phyloP scores from a whole-genome alignment of 2,113 vertebrate genomes.

The Rhadina sibilatrix region DNA sequence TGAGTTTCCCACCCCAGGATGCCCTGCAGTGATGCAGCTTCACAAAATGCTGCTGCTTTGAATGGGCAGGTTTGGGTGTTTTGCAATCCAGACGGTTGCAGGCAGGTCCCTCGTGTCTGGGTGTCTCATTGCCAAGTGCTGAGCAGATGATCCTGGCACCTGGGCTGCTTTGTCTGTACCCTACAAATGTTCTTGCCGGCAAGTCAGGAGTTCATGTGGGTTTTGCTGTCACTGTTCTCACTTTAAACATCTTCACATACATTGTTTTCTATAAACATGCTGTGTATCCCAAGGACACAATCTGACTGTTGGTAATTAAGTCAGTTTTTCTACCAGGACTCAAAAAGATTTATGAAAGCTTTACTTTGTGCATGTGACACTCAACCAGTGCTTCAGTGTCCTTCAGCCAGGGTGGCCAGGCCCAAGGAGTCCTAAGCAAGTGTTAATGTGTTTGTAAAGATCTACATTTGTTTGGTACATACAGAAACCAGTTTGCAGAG shows the following conservation, averaged over 20 bases:
- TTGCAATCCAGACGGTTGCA: background rate
- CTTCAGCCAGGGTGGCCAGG: background rate
- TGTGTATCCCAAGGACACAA: background rate
- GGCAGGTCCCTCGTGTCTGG: background rate
- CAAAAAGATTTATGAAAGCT: background rate
- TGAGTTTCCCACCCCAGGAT: background rate
- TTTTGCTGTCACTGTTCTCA: background rate
- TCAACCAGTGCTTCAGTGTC: background rate
- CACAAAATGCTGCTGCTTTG: background rate
- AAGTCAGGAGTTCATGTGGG: background rate
- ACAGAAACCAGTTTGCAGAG: background rate
- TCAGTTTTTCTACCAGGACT: background rate
- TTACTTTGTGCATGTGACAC: background rate
- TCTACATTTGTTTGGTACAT: rapidly evolving
- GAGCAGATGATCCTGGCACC: background rate
- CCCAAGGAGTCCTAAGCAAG: background rate
- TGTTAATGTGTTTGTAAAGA: background rate
- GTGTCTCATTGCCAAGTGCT: background rate
- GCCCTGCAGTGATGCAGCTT: background rate
- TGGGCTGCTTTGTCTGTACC: background rate
- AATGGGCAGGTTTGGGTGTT: background rate
- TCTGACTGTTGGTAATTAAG: background rate
- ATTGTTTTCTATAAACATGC: background rate
- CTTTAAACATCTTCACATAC: background rate
- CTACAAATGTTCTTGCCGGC: background rate